A percentile compares a stretch with the other conserved stretches of the same genome.
These are phyloP conservation scores for Nycteola revayana DNA, from an alignment of 2,888 invertebrate genomes.

Conservation along the genomic window DNA sequence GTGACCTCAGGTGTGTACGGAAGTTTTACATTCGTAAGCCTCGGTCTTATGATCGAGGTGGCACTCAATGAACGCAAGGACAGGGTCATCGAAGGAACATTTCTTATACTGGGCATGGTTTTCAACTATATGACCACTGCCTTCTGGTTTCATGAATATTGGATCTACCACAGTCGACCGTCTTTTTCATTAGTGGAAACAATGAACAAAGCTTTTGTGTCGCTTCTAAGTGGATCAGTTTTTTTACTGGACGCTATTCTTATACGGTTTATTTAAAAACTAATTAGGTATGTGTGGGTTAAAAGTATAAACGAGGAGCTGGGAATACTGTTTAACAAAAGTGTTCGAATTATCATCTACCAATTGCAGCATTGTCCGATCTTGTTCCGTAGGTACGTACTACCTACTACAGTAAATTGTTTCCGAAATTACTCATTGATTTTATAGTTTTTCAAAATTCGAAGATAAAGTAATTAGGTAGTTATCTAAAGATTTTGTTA, in stretches of 20 bases:
- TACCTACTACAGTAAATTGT: too few species aligned
- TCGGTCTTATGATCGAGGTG: constrained; percentile 53
- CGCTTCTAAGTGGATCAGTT: constrained; percentile 32
- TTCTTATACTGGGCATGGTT: constrained; percentile 35
- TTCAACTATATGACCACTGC: constrained; percentile 35
- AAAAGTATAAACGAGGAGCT: too few species aligned
- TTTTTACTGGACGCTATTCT: constrained; percentile 41
- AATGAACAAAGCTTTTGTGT: constrained; percentile 44
- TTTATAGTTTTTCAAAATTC: too few species aligned
- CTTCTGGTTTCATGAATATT: constrained; percentile 40
- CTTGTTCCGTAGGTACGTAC: too few species aligned
- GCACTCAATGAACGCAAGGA: constrained; percentile 37
- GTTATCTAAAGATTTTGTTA: too few species aligned
- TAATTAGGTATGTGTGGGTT: too few species aligned
- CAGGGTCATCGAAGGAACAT: constrained; percentile 32
- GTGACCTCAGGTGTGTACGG: constrained; percentile 52
- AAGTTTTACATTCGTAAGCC: constrained; percentile 36
- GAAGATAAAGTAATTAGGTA: too few species aligned
- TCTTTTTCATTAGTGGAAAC: background rate
- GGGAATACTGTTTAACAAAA: too few species aligned
- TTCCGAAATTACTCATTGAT: too few species aligned
- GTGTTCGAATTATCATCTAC: too few species aligned
- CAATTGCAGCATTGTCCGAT: too few species aligned
- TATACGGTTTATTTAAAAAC: constrained; percentile 7
- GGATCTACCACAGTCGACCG: constrained; percentile 3